Conservation (phyloP, 2,113 vertebrate genomes). For the Muntiacus reevesi region DNA sequence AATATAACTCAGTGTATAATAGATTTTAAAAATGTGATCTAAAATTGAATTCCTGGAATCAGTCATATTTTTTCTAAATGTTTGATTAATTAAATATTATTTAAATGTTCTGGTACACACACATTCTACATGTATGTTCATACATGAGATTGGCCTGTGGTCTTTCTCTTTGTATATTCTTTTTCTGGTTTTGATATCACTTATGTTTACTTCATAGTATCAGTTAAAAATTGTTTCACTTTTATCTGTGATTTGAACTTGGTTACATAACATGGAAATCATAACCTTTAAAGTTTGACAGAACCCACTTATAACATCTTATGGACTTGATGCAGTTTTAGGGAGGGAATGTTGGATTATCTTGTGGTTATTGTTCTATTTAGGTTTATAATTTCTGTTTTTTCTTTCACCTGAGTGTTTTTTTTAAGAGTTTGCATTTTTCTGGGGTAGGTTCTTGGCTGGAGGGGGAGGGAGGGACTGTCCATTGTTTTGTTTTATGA, state of each 20-base stretch:
- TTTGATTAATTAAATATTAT: background rate
- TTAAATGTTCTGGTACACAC: background rate
- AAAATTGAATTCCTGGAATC: background rate
- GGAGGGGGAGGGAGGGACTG: background rate
- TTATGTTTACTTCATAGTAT: background rate
- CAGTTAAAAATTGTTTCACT: background rate
- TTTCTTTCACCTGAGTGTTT: background rate
- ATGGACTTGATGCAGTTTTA: background rate
- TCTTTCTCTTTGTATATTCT: background rate
- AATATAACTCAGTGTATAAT: background rate
- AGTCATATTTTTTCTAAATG: background rate
- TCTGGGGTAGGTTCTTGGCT: background rate
- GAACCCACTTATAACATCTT: background rate
- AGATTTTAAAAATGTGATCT: background rate
- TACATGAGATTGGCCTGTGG: background rate
- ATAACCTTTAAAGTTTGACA: background rate
- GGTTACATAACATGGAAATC: background rate
- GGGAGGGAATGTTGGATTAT: background rate
- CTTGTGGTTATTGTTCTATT: background rate
- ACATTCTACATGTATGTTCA: background rate
- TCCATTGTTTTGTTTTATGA: background rate
- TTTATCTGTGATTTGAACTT: background rate
- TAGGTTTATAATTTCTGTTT: background rate
- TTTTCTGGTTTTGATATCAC: background rate
- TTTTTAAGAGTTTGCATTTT: background rate